Base-by-base conservation (phyloP, 2,113 vertebrate species). In the Oxyura jamaicensis region DNA sequence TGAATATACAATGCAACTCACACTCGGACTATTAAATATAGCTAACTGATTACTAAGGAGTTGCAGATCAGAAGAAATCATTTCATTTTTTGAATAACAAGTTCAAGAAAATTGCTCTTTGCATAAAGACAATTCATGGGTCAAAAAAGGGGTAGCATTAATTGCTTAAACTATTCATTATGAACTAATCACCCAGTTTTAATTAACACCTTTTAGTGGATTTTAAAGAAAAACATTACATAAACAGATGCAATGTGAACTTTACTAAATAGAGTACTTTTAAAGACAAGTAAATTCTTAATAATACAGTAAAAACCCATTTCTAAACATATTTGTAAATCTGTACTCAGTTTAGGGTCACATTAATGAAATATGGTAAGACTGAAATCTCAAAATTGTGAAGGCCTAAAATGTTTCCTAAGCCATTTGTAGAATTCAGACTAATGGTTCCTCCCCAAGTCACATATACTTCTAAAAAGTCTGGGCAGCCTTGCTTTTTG, bases 181-280 rank as follows among this genome's bases (percentile, higher is more conserved):
- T 81, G 77, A 92, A 69, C 86, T 92, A 93, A 95, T 96, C 66
- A 66, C 48, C 53, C 56, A 58, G 83, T 84, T 96, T 69, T 93
- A 95, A 93, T 93, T 95, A 94, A 94, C 95, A 96, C 90, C 92
- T 95, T 96, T 96, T 93, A 90, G 93, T 84, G 65, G 39, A 78
- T 88, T 95, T 93, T 94, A 76, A 84, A 87, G 83, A 92, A 95
- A 94, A 97, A 62, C 36, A 75, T 91, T 93, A 63, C 42, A 60
- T 93, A 95, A 88, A 81, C 66, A 93, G 77, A 93, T 85, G 55
- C 25, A 92, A 42, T 75, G 80, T 92, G 84, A 96, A 86, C 84
- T 92, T 91, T 81, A 60, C 55, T 73, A 36, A 87, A 81, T 59
- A 23, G 69, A 66, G 52, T 50, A 16, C 11, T 95, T 53, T 44